Evolutionary conservation across 2,797 vertebrate genomes (phyloP).

Genomic region (Eulemur rubriventer): DNA sequence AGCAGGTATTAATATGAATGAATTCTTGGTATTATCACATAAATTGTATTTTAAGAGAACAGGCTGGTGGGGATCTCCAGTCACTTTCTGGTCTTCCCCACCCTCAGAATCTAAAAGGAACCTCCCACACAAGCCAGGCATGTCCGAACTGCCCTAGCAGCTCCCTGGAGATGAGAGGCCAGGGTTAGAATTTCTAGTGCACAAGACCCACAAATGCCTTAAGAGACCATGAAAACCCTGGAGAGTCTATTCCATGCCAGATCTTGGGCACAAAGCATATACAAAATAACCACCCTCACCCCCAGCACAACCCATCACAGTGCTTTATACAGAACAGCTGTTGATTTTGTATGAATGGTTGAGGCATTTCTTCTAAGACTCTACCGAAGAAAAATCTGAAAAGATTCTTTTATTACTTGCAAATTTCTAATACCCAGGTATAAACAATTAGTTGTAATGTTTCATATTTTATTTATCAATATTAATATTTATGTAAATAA

Average conservation of each 20-base stretch:
- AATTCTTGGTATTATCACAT: not conserved
- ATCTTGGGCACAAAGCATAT: not conserved
- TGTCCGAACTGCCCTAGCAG: not conserved
- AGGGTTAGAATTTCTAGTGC: not conserved
- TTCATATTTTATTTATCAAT: not conserved
- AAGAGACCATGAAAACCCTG: not conserved
- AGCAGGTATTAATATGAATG: constrained; percentile 16
- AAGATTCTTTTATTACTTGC: not conserved
- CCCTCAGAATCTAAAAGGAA: not conserved
- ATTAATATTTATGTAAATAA: not conserved
- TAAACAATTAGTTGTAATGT: not conserved
- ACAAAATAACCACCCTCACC: not conserved
- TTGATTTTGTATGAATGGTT: not conserved
- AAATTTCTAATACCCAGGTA: not conserved
- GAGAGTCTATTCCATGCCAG: not conserved
- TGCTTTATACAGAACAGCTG: not conserved
- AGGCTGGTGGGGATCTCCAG: not conserved
- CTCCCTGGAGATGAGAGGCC: not conserved
- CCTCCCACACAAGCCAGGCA: not conserved
- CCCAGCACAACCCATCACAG: not conserved
- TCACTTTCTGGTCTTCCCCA: not conserved
- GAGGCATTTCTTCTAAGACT: not conserved
- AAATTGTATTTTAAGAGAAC: not conserved
- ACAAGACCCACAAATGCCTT: not conserved
- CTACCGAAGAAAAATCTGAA: constrained; percentile 11